Evolutionary conservation across 2,888 invertebrate genomes (phyloP).

Genomic region (Atethmia centrago): DNA sequence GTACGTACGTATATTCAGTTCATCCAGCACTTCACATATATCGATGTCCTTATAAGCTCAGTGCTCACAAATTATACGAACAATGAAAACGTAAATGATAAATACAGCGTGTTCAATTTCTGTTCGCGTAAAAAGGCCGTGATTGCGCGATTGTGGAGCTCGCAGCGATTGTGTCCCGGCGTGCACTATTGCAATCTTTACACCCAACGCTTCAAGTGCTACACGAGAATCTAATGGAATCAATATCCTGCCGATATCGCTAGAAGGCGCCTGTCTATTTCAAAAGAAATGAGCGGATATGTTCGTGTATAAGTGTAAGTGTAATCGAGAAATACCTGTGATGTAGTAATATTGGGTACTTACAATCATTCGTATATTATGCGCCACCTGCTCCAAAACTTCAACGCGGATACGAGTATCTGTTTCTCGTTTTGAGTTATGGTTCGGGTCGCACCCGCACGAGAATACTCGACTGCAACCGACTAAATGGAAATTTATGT

Average conservation of each 20-base stretch:
- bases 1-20: not conserved
- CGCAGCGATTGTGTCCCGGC: conserved; percentile 50
- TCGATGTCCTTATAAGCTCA: not conserved
- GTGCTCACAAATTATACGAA: conserved; percentile 1
- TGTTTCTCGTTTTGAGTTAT: conserved; percentile 81
- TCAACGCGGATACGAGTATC: conserved; percentile 74
- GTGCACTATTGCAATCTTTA: conserved; percentile 54
- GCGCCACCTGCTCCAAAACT: conserved; percentile 81
- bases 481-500: conserved; percentile 84
- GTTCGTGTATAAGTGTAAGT: conserved; percentile 18
- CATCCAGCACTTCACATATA: conserved; percentile 9
- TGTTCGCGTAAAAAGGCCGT: conserved; percentile 38
- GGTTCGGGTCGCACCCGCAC: conserved; percentile 67
- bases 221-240: conserved; percentile 55
- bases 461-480: conserved; percentile 75
- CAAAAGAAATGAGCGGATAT: conserved; percentile 48
- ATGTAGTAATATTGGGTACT: conserved; percentile 22
- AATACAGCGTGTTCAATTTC: conserved; percentile 40
- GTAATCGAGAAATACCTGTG: conserved; percentile 32
- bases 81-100: conserved; percentile 29
- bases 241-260: conserved; percentile 56
- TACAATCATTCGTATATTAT: conserved; percentile 66
- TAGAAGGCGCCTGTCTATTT: conserved; percentile 43
- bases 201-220: conserved; percentile 44
- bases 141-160: conserved; percentile 49